These are phyloP conservation scores for Lipophrys pholis DNA, from an alignment of 2,113 vertebrate genomes.

Conservation along the genomic window DNA sequence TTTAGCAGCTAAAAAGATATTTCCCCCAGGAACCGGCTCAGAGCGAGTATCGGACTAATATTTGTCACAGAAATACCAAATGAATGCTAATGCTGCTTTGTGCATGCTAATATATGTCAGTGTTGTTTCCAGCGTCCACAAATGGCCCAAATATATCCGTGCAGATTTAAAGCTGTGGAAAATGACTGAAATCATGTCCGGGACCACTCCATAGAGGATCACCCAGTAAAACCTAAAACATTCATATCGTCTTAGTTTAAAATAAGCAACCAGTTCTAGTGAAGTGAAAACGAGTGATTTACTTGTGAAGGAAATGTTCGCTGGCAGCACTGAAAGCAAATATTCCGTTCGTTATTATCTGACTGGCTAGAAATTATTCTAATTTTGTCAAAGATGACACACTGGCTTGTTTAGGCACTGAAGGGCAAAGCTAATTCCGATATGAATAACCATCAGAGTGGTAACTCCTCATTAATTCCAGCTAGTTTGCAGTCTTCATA, in stretches of 20 bases:
- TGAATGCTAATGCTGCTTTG: not conserved
- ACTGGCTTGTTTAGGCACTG: not conserved
- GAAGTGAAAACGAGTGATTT: not conserved
- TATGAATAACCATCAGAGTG: not conserved
- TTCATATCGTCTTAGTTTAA: not conserved
- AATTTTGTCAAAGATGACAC: not conserved
- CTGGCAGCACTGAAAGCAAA: not conserved
- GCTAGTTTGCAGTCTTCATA: slow-evolving; percentile 7
- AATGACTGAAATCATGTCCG: too few relatives aligned
- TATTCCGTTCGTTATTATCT: not conserved
- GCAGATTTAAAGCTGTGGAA: too few relatives aligned
- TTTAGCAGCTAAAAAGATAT: too few relatives aligned
- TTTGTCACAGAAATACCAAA: not conserved
- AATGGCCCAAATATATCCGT: not conserved
- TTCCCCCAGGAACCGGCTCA: not conserved
- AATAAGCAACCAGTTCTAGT: not conserved
- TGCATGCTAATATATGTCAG: not conserved
- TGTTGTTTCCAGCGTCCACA: not conserved
- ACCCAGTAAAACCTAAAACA: not conserved
- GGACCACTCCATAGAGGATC: not conserved
- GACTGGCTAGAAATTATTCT: not conserved
- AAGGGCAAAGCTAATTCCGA: not conserved
- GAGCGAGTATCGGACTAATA: not conserved
- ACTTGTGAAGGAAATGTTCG: not conserved
- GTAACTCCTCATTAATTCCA: slow-evolving; percentile 1